Percentiles rank a stretch among this genome's conserved stretches.
Conservation (phyloP, 2,888 invertebrate genomes). For the Perdita meconis region DNA sequence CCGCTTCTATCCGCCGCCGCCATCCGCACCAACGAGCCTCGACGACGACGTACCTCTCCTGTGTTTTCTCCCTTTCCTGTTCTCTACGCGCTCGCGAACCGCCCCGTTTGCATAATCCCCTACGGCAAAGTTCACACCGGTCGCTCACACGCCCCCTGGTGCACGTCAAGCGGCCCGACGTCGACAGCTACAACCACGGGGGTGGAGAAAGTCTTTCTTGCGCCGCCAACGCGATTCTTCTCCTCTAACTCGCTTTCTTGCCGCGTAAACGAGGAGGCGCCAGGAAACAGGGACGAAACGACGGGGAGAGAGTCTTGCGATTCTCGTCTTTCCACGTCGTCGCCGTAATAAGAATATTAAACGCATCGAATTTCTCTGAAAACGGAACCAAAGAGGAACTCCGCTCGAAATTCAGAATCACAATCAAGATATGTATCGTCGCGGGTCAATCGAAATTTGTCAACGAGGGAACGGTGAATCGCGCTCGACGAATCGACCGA, state of each 20-base stretch:
- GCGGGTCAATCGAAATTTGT: constrained; percentile 32
- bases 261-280: constrained; percentile 8
- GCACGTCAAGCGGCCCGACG: constrained; percentile 62
- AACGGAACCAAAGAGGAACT: background rate
- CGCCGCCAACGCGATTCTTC: constrained; percentile 29
- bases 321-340: no score
- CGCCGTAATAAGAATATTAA: no score
- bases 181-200: constrained; percentile 52
- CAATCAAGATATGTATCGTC: constrained; percentile 19
- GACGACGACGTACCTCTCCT: constrained; percentile 46
- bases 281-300: background rate
- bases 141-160: constrained; percentile 69
- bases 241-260: constrained; percentile 3
- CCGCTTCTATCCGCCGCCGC: constrained; percentile 55
- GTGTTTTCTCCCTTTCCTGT: constrained; percentile 57
- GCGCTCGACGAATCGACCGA: constrained; percentile 51
- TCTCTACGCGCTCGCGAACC: constrained; percentile 61
- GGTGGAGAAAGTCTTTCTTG: constrained; percentile 47
- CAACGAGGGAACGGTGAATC: constrained; percentile 21
- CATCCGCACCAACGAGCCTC: constrained; percentile 50
- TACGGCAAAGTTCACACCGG: constrained; percentile 78
- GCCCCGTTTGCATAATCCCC: constrained; percentile 80
- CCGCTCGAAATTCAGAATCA: background rate
- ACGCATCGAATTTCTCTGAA: no score
- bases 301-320: no score